Evolutionary conservation across 2,888 invertebrate genomes (phyloP).

Genomic region (Physocephala rufipes): DNA sequence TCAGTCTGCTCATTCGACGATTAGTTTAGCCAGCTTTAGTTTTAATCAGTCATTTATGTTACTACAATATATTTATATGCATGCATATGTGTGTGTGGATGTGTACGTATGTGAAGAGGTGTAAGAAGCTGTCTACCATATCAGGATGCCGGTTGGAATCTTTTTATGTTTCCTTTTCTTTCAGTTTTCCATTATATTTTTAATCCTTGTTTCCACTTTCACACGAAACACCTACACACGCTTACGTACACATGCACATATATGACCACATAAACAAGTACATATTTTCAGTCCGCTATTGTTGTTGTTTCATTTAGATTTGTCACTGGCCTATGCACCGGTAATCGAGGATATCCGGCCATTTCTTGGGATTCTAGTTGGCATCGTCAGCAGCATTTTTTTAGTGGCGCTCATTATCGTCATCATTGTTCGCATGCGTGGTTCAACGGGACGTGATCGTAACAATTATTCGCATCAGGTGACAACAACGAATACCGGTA

Average conservation of each 20-base stretch:
- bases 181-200: no score
- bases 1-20: not conserved
- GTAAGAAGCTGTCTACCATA: not conserved
- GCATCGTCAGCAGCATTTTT: slow-evolving; percentile 68
- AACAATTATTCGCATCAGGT: slow-evolving; percentile 65
- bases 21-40: not conserved
- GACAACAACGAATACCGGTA: slow-evolving; percentile 45
- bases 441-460: slow-evolving; percentile 65
- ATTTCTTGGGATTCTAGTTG: slow-evolving; percentile 68
- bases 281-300: no score
- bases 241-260: not conserved
- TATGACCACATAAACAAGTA: no score
- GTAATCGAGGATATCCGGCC: slow-evolving; percentile 69
- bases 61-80: slow-evolving; percentile 12
- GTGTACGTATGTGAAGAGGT: no score
- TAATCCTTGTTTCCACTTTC: not conserved
- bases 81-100: no score
- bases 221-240: not conserved
- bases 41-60: slow-evolving; percentile 17
- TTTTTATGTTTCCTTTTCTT: not conserved
- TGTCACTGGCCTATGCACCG: slow-evolving; percentile 65
- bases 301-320: slow-evolving; percentile 52
- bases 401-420: slow-evolving; percentile 68
- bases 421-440: slow-evolving; percentile 68
- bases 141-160: not conserved